A percentile compares a stretch with the other conserved stretches of the same genome.
Conservation (phyloP, 2,888 invertebrate genomes). For the Gnatocerus cornutus region DNA sequence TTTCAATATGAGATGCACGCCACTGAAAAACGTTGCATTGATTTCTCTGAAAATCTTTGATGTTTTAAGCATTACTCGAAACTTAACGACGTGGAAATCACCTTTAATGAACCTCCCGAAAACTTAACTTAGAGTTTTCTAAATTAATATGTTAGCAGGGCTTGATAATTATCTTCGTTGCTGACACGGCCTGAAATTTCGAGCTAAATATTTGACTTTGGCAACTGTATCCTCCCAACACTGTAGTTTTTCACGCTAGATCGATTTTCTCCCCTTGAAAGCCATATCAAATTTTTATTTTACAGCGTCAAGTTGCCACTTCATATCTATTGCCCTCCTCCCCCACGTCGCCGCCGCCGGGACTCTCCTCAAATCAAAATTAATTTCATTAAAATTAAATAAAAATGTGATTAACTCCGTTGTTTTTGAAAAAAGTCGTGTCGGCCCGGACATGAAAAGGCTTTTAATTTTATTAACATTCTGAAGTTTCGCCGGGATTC, state of each 20-base stretch:
- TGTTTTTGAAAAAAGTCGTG: slow-evolving; percentile 21
- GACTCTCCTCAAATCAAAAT: slow-evolving; percentile 18
- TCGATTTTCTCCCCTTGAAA: slow-evolving; percentile 30
- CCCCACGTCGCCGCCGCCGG: slow-evolving; percentile 7
- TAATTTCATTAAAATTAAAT: slow-evolving; percentile 35
- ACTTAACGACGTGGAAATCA: no score
- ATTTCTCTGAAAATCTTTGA: no score
- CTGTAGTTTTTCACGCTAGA: slow-evolving; percentile 18
- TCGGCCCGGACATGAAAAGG: slow-evolving; percentile 20
- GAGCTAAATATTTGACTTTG: slow-evolving; percentile 28
- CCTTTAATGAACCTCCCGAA: no score
- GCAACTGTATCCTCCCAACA: slow-evolving; percentile 26
- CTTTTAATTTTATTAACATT: slow-evolving; percentile 36
- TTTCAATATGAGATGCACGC: no score
- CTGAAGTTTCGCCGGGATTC: slow-evolving; percentile 7
- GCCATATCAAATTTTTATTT: slow-evolving; percentile 37
- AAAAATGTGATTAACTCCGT: slow-evolving; percentile 30
- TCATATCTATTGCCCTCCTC: slow-evolving; percentile 27
- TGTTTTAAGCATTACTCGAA: no score
- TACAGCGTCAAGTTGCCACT: slow-evolving; percentile 38
- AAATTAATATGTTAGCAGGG: slow-evolving; percentile 9
- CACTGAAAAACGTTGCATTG: no score
- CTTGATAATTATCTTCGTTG: slow-evolving; percentile 22
- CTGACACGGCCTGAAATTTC: slow-evolving; percentile 26
- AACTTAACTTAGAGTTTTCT: not conserved